Base-by-base conservation (phyloP, 2,113 vertebrate genomes). In the Paralichthys olivaceus region DNA sequence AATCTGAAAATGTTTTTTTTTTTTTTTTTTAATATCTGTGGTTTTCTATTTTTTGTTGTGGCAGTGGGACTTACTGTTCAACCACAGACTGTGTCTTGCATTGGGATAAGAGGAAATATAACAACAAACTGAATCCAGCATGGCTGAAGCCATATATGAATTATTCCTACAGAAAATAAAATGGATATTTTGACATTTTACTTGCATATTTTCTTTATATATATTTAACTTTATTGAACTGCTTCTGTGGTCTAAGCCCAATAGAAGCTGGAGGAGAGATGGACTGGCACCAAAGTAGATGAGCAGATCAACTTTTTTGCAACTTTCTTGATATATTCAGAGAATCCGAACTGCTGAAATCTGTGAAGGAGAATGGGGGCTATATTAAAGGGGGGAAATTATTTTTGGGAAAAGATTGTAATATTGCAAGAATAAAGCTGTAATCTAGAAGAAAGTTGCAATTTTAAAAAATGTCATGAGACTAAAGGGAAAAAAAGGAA, bases 61-160 rank as follows among this genome's bases (percentile, higher is more conserved):
- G 12, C 23, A 29, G 57, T 23, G 67, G 45, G 12, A 64, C 20
- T 25, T 64, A 25, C 66, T 63, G 71, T 71, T 58, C 25, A 72
- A 69, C 76, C 43, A 47, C 45, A 43, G 40, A n/a, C 37, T 57
- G 45, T 53, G 51, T 53, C n/a, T 79, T 66, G 32, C 51, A 67
- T 49, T 80, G 53, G 65, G 68, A 72, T 45, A 60, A 63, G 61
- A 76, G 49, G 23, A 75, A 71, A 69, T 51, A 79, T 70, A 62
- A 65, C 34, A 68, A 40, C 37, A 54, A 1, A 32, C 17, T 34
- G 49, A 62, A 60, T 51, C 26, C 60, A 72, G 37, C 57, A n/a
- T 43, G 19, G 29, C 69, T 22, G 7, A 11, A 49, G 28, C 17
- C 12, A 56, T 20, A 37, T 25, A 49, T 62, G 28, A 32, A 15